Evolutionary conservation across 2,888 invertebrate genomes (phyloP), one percentile per base, ranked within the genome.

Genomic region (Pimpla rufipes): DNA sequence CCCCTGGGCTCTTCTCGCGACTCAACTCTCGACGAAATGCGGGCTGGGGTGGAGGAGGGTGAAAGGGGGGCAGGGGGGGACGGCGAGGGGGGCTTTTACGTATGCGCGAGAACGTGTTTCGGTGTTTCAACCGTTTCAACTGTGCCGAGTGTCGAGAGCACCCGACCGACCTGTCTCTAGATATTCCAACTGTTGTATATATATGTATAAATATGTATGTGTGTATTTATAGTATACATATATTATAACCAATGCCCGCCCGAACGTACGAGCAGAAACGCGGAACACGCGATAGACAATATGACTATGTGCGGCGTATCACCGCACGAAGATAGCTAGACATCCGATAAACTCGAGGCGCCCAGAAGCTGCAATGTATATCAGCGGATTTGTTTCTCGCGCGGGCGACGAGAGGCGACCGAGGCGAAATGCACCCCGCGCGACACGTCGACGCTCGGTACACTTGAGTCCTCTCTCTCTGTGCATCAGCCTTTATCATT

Each of bases 81-180:
- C 11, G 67, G 16, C 16, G 29, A 6, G 47, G 37, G 64, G 18
- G 11, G 37, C 13, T 29, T 35, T 40, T 21, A 29, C 37, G 29
- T 66, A 29, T 42, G 57, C 29, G 45, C 66, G 21, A 45, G 42
- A 52, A 77, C 52, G 74, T 78, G 29, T 85, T 76, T 71, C 42
- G 59, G 23, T 83, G 73, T 83, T 83, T 74, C 79, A 66, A 64
- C 29, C 70, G 42, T 78, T 59, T 52, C 10, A 78, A 75, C 75
- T 29, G 67, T 71, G 66, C 68, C 84, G 66, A 57, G 29, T 45
- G 45, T 57, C 29, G 18, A 42, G 29, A 29, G 13, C 78, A 29
- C 29, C 40, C 18, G 16, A 50, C 35, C 21, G 35, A 50, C 37
- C 62, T 11, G 23, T 21, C 45, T 62, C 23, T 18, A 42, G 45